Conservation (phyloP, 2,113 vertebrate species). For the Elephas maximus region DNA sequence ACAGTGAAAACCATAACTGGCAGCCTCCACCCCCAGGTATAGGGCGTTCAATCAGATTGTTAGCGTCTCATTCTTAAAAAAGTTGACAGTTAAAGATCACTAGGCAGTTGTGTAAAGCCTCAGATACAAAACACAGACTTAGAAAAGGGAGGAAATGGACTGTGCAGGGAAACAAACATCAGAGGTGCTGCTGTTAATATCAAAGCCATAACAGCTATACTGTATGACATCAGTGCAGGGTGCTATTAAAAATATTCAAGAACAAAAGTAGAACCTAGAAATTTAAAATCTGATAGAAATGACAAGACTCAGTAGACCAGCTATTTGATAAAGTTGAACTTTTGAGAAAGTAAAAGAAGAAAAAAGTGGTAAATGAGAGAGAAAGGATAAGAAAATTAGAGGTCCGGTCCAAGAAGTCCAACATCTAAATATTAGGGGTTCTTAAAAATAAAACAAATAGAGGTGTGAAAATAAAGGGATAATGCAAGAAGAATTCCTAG, state of each 20-base stretch:
- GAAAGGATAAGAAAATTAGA: neutral
- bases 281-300: neutral
- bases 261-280: neutral
- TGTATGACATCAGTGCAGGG: neutral
- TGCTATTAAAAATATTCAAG: neutral
- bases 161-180: neutral
- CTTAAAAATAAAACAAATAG: conserved; percentile 12
- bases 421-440: neutral
- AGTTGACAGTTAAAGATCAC: neutral
- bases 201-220: neutral
- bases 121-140: neutral
- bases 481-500: neutral
- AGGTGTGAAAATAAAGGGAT: neutral
- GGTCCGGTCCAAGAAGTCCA: neutral
- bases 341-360: neutral
- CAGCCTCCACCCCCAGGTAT: neutral
- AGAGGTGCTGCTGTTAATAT: neutral
- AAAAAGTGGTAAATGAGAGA: neutral
- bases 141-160: neutral
- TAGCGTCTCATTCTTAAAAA: neutral
- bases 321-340: neutral
- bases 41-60: neutral
- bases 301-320: neutral
- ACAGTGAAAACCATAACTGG: neutral
- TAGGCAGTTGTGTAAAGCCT: neutral